Base-by-base conservation (phyloP, 2,113 vertebrate species). In the Nerophis ophidion region DNA sequence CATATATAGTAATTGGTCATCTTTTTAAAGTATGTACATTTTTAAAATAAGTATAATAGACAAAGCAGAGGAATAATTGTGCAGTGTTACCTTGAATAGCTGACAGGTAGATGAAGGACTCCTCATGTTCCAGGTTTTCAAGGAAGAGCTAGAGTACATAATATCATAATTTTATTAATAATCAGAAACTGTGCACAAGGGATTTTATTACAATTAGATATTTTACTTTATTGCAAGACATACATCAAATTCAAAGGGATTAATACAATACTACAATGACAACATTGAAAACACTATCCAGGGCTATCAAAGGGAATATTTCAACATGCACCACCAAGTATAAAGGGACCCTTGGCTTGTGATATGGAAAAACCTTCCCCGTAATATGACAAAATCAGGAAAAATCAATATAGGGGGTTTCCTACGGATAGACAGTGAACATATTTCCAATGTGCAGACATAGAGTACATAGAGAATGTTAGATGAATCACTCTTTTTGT, bases 71-170 rank as follows among this genome's bases (percentile, higher is more conserved):
- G 16, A 40, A 16, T 12, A 10, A 13, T 8, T 38, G 1, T 10
- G 9, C 17, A 4, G n/a, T 5, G 6, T 54, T 88, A 98, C 96
- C 96, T 90, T 97, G 96, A 84, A 99, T 96, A n/a, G 97, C 95
- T 7, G 97, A 98, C 58, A 99, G 90, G 84, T 99, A 99, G 44
- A 99, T 77, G 45, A 98, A 99, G 10, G 94, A 81, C 0, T 98
- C 97, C 44, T 94, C 91, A 0, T 99, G 93, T 56, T 94, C 92
- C 86, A 99, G 1, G 26, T 94, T 98, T 80, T 97, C 93, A 75
- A 98, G 79, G 78, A 96, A 98, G 58, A 97, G 84, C 97, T 99
- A 78, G 8, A 86, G 80, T 57, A 57, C 55, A 76, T 19, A 76
- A 1, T 36, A 45, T 45, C 4, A 38, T 2, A 34, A 4, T 1